Conservation (phyloP, 2,113 vertebrate genomes). For the Microtus oregoni region DNA sequence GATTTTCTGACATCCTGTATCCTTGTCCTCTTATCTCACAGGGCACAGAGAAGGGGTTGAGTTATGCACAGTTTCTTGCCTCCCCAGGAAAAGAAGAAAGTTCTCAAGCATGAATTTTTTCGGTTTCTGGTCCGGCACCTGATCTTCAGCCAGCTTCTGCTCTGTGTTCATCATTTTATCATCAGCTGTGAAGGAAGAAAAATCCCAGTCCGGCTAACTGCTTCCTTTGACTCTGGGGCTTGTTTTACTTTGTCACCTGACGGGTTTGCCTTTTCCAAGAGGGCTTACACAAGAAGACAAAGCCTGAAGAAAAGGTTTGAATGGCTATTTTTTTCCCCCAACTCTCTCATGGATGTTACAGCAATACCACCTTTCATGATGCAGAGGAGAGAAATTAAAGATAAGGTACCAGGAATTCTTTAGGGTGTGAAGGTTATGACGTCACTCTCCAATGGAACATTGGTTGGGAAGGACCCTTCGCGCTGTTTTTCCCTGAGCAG, state of each 20-base stretch:
- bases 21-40: constrained; percentile 13
- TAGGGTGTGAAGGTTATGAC: background rate
- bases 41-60: background rate
- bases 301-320: background rate
- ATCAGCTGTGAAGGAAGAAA: background rate
- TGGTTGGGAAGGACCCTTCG: background rate
- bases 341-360: background rate
- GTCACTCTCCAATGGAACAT: background rate
- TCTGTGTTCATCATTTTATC: background rate
- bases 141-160: background rate
- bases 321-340: background rate
- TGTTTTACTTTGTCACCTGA: background rate
- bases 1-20: constrained; percentile 48
- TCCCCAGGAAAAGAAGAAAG: background rate
- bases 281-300: background rate
- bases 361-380: background rate
- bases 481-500: background rate
- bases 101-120: background rate
- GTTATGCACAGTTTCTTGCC: constrained; percentile 27
- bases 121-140: background rate
- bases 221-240: background rate
- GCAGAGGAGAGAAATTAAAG: background rate
- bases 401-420: background rate
- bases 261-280: background rate
- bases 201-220: background rate